A percentile compares a stretch with the other conserved stretches of the same genome.
Evolutionary conservation across 1,140 invertebrate species (phyloP).

Genomic region (Brachystomella parvula): DNA sequence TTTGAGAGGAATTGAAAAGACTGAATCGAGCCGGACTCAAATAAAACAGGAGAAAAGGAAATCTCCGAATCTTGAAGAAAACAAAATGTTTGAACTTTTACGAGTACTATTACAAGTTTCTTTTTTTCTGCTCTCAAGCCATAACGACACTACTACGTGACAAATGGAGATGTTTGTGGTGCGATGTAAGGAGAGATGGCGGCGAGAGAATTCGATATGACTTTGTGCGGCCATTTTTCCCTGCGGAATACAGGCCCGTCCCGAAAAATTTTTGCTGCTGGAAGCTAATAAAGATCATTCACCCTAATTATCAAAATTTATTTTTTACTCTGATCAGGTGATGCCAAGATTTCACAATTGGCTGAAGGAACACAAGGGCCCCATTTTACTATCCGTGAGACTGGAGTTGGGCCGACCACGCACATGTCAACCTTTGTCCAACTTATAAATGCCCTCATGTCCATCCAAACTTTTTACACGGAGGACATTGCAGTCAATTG

Average conservation of each 20-base stretch:
- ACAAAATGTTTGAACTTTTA: conserved; percentile 9
- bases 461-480: conserved; percentile 46
- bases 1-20: too few species aligned
- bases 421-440: conserved; percentile 48
- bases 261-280: background rate
- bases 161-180: background rate
- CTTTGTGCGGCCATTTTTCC: too few species aligned
- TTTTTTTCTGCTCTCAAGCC: background rate
- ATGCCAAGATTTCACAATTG: conserved; percentile 35
- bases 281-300: background rate
- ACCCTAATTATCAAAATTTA: background rate
- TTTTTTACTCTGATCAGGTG: conserved; percentile 26
- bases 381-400: conserved; percentile 36
- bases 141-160: background rate
- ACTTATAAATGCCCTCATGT: conserved; percentile 47
- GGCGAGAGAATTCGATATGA: background rate
- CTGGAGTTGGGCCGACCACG: conserved; percentile 38
- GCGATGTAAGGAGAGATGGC: background rate
- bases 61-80: too few species aligned
- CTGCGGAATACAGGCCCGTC: background rate
- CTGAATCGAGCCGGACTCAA: too few species aligned
- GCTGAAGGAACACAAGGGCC: conserved; percentile 38
- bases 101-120: background rate
- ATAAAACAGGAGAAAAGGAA: too few species aligned
- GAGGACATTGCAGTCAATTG: conserved; percentile 47